These are phyloP conservation scores for Adelphocoris suturalis DNA, from an alignment of 2,888 invertebrate species.

Conservation along the genomic window DNA sequence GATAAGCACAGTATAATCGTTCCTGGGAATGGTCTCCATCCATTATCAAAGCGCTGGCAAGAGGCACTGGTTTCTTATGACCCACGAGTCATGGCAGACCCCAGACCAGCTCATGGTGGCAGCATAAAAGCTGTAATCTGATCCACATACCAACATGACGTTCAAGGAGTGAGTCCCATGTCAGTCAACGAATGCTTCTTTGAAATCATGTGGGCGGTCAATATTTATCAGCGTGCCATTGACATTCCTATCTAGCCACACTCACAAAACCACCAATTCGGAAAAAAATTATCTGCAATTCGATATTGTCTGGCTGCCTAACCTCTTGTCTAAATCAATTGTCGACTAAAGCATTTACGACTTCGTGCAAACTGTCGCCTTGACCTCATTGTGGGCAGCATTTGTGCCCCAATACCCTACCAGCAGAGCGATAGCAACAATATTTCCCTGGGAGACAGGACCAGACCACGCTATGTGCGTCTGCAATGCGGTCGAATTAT, in stretches of 20 bases:
- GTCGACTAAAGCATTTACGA: constrained; percentile 19
- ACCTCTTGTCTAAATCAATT: constrained; percentile 10
- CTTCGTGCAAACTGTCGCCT: not conserved
- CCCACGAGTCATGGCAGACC: too few species aligned
- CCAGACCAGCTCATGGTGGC: too few species aligned
- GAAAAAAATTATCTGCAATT: constrained; percentile 29
- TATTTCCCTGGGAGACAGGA: not conserved
- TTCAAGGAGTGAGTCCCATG: not conserved
- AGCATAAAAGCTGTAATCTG: too few species aligned
- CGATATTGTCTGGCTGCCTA: too few species aligned
- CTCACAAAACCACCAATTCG: constrained; percentile 1
- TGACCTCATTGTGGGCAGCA: constrained; percentile 41
- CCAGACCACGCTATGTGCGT: not conserved
- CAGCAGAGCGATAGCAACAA: too few species aligned
- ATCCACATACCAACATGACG: too few species aligned
- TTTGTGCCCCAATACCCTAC: constrained; percentile 6
- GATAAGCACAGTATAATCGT: too few species aligned
- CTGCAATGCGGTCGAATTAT: constrained; percentile 27
- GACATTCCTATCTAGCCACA: not conserved
- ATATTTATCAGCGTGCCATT: not conserved
- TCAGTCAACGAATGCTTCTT: constrained; percentile 16
- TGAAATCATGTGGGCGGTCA: not conserved
- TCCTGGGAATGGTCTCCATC: too few species aligned
- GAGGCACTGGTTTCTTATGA: too few species aligned
- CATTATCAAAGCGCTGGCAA: too few species aligned